Conservation (phyloP, 2,888 invertebrate species). For the Hyles lineata region DNA sequence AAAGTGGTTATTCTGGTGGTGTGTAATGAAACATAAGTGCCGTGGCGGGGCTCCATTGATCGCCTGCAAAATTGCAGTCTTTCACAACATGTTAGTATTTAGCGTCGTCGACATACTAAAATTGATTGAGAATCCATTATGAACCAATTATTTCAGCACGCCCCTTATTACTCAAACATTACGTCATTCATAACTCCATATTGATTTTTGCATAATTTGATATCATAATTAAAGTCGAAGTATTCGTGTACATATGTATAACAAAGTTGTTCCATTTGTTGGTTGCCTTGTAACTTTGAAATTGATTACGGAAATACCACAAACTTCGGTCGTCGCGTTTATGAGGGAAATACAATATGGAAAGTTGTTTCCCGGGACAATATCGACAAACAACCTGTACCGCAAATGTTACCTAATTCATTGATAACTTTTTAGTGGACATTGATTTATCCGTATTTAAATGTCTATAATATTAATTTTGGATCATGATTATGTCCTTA, state of each 20-base stretch:
- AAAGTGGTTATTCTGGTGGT: not conserved
- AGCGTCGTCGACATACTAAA: no score
- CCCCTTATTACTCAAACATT: no score
- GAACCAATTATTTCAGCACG: no score
- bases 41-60: not conserved
- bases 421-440: no score
- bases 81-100: not conserved
- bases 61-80: not conserved
- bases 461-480: no score
- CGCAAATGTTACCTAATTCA: not conserved
- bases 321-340: not conserved
- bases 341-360: not conserved
- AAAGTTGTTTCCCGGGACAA: not conserved
- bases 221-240: not conserved
- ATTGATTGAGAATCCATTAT: no score
- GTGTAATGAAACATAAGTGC: not conserved
- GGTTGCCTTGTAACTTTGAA: not conserved
- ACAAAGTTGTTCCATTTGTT: not conserved
- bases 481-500: no score
- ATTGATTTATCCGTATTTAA: no score
- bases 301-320: not conserved
- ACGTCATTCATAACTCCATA: not conserved
- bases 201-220: not conserved
- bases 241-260: not conserved
- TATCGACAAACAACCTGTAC: not conserved